phyloP scores from a whole-genome alignment of 2,113 vertebrate species.

The Meleagris gallopavo region DNA sequence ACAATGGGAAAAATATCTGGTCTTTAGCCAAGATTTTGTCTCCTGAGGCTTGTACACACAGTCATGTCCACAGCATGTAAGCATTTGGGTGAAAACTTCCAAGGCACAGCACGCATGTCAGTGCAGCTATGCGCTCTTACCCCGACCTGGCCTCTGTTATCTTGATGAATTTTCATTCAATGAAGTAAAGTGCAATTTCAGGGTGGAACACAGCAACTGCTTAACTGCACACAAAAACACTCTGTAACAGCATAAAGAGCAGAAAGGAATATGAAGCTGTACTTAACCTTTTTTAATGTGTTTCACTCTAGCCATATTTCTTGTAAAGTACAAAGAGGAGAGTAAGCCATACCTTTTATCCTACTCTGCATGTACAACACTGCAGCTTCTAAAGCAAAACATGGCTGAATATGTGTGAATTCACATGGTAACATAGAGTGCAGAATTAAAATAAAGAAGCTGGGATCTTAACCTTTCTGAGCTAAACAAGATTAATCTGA shows the following conservation, averaged over 20 bases:
- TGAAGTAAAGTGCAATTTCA: background rate
- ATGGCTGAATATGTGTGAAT: background rate
- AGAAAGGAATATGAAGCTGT: background rate
- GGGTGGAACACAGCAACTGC: background rate
- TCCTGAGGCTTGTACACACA: background rate
- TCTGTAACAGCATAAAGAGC: background rate
- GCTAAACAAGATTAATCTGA: slow-evolving; percentile 26
- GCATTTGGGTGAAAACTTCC: background rate
- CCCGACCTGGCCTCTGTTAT: background rate
- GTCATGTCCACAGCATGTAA: background rate
- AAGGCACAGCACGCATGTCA: fast-evolving
- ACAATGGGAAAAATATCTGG: background rate
- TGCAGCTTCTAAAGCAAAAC: background rate
- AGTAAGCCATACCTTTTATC: background rate
- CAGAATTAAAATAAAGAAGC: background rate
- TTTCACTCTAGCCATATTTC: background rate
- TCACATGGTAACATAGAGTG: background rate
- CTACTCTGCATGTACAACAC: background rate
- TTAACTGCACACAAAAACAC: background rate
- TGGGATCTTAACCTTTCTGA: background rate
- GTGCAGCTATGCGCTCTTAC: background rate
- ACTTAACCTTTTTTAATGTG: background rate
- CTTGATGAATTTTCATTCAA: background rate
- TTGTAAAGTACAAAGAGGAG: background rate
- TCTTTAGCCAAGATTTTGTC: background rate